Evolutionary conservation across 1,140 invertebrate species (phyloP).

Genomic region (Bilobella aurantiaca): DNA sequence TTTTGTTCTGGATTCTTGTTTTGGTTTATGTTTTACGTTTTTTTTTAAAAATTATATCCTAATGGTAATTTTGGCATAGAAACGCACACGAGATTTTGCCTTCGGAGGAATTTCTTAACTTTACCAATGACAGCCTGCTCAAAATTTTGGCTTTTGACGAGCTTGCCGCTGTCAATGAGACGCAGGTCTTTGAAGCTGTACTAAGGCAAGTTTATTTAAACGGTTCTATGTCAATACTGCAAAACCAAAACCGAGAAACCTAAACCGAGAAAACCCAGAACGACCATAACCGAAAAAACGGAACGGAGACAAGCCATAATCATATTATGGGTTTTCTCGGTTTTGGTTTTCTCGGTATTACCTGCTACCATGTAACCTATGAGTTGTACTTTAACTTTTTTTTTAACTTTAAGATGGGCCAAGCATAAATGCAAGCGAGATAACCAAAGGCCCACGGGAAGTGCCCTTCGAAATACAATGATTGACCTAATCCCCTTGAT

Average conservation of each 20-base stretch:
- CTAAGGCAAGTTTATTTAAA: not conserved
- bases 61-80: too few species aligned
- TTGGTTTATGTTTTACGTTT: too few species aligned
- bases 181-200: not conserved
- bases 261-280: too few species aligned
- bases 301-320: too few species aligned
- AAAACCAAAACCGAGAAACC: too few species aligned
- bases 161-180: not conserved
- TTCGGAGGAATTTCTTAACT: not conserved
- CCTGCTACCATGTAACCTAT: not conserved
- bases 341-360: too few species aligned
- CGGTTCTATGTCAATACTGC: too few species aligned
- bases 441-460: not conserved
- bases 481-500: not conserved
- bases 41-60: too few species aligned
- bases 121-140: not conserved
- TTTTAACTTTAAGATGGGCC: not conserved
- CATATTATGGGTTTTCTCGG: too few species aligned
- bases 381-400: not conserved
- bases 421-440: not conserved
- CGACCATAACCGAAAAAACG: too few species aligned
- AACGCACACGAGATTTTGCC: not conserved
- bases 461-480: not conserved
- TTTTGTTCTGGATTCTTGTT: too few species aligned
- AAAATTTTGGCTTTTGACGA: not conserved